A percentile compares a stretch with the other conserved stretches of the same genome.
Conservation (phyloP, 2,888 invertebrate species). For the Arrhopalites spinosus region DNA sequence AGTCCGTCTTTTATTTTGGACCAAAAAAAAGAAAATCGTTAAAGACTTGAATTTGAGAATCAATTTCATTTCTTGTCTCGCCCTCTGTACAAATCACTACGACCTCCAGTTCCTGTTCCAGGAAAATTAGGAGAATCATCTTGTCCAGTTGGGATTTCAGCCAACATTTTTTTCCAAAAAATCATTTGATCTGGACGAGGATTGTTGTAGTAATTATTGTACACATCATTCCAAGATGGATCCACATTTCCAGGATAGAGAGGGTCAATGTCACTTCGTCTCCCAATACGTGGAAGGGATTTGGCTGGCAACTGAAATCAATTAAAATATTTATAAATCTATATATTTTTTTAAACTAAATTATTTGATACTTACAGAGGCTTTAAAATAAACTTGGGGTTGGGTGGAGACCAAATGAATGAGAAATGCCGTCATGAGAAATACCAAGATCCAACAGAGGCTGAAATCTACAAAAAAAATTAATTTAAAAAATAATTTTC, state of each 20-base stretch:
- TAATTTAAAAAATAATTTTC: neutral
- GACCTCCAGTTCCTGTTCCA: too few relatives aligned
- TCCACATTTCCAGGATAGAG: neutral
- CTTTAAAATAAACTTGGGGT: constrained; percentile 42
- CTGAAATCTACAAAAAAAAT: neutral
- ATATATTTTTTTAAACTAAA: neutral
- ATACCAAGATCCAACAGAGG: neutral
- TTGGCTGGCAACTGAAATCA: constrained; percentile 35
- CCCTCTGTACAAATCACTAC: too few relatives aligned
- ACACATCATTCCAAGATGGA: constrained; percentile 11
- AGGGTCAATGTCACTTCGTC: constrained; percentile 26
- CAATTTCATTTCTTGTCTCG: too few relatives aligned
- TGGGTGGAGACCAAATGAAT: constrained; percentile 30
- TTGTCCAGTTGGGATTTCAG: neutral
- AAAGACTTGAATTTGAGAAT: too few relatives aligned
- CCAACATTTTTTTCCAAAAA: constrained; percentile 2
- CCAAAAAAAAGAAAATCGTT: too few relatives aligned
- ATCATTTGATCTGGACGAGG: constrained; percentile 10
- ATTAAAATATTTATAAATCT: neutral
- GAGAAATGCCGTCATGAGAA: constrained; percentile 21
- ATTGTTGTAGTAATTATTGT: neutral
- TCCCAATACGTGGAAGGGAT: constrained; percentile 40
- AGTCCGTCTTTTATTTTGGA: too few relatives aligned
- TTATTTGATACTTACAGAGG: constrained; percentile 39
- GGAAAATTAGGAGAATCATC: neutral